phyloP scores from a whole-genome alignment of 2,888 invertebrate genomes.

The Hecatera dysodea region DNA sequence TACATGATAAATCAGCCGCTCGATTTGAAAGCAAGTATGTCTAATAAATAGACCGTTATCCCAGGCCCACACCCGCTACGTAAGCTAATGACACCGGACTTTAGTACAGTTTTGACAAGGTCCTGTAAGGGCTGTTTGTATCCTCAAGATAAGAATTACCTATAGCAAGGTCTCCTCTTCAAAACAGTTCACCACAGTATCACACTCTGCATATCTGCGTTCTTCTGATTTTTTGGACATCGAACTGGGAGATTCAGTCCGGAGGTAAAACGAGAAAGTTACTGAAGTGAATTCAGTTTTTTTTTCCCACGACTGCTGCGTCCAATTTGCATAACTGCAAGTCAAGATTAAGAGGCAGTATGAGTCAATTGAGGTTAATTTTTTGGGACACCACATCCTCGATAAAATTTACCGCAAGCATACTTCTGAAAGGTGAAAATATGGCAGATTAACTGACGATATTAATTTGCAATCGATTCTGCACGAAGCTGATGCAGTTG shows the following conservation, averaged over 20 bases:
- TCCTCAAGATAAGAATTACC: not conserved
- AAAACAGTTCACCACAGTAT: not conserved
- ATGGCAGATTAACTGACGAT: slow-evolving; percentile 78
- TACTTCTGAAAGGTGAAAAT: slow-evolving; percentile 34
- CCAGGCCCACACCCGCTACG: slow-evolving; percentile 74
- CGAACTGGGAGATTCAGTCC: not conserved
- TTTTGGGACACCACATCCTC: slow-evolving; percentile 23
- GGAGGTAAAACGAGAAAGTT: not conserved
- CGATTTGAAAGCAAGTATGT: slow-evolving; percentile 75
- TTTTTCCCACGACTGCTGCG: slow-evolving; percentile 8
- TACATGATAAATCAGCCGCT: slow-evolving; percentile 77
- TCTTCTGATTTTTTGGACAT: slow-evolving; percentile 2
- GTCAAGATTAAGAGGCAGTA: slow-evolving; percentile 16
- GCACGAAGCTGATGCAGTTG: slow-evolving; percentile 77
- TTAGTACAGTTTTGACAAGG: not conserved
- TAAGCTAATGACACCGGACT: slow-evolving; percentile 78
- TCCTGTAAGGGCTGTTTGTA: not conserved
- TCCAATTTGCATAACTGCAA: slow-evolving; percentile 25
- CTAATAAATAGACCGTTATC: slow-evolving; percentile 84
- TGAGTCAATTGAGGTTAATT: not conserved
- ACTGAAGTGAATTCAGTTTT: not conserved
- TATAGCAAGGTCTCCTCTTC: not conserved
- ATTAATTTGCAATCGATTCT: slow-evolving; percentile 82
- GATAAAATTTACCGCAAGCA: slow-evolving; percentile 29
- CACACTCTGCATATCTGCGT: not conserved